Evolutionary conservation across 2,113 vertebrate genomes (phyloP).

Genomic region (Oreotrochilus melanogaster): DNA sequence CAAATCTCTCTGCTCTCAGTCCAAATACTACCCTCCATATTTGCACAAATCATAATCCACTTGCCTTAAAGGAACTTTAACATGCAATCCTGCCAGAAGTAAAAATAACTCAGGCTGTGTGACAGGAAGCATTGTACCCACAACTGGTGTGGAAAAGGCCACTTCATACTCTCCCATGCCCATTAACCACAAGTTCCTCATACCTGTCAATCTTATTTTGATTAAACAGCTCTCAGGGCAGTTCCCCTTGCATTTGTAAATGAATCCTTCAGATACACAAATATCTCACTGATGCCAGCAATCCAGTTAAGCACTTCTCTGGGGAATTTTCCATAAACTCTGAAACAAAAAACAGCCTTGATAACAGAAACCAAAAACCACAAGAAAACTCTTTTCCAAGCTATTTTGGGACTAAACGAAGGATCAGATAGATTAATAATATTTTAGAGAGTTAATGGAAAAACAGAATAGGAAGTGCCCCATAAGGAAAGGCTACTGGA

Average conservation of each 20-base stretch:
- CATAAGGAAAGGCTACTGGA: not conserved
- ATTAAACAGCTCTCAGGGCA: not conserved
- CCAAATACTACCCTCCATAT: not conserved
- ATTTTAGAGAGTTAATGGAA: not conserved
- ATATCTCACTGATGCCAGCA: not conserved
- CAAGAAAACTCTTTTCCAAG: not conserved
- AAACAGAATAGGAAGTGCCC: not conserved
- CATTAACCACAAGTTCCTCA: not conserved
- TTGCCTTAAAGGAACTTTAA: constrained; percentile 13
- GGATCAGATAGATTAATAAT: not conserved
- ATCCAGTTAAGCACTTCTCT: not conserved
- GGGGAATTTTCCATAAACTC: not conserved
- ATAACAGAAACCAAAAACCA: not conserved
- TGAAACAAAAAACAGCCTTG: not conserved
- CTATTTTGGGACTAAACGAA: not conserved
- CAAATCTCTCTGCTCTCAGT: not conserved
- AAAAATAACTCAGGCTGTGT: not conserved
- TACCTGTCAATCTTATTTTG: not conserved
- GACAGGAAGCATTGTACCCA: not conserved
- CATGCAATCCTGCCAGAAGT: not conserved
- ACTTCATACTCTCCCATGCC: not conserved
- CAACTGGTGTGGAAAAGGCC: not conserved
- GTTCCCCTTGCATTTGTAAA: not conserved
- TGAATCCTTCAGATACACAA: not conserved
- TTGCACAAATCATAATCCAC: constrained; percentile 24